Base-by-base conservation (phyloP, 2,113 vertebrate genomes). In the Cavia porcellus region DNA sequence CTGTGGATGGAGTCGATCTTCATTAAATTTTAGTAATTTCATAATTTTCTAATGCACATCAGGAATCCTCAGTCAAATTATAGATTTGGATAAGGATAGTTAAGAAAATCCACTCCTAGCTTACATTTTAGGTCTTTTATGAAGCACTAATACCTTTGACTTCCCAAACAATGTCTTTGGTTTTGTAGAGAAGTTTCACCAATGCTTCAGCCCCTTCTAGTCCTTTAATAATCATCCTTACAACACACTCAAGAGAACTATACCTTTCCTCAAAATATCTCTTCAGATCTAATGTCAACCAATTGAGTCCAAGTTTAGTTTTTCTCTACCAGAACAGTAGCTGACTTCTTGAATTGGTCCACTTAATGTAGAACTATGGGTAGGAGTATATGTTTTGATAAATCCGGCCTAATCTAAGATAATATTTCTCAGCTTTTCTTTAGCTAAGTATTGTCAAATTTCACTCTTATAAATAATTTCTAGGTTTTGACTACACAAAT, bases 401-500 rank as follows among this genome's bases (percentile, higher is more conserved):
- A 92, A 75, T 77, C 50, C 35, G 92, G 2, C 1, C 28, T 89
- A 28, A 72, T 88, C 8, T 62, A 85, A 57, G 89, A 92, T 92
- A 50, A 92, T 66, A 47, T 74, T 83, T 0, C 14, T 50, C 24
- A 90, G 32, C 0, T 11, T 0, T 3, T 87, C 12, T 12, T 68
- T 92, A 35, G 70, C 6, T 90, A 82, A 92, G 12, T 2, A 5
- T 90, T 91, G 55, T 90, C 55, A 90, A 92, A 93, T 84, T 47
- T 4, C 47, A 80, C 24, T 94, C 42, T 96, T 88, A 89, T 6
- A 94, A 92, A 83, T 94, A 81, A 93, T 93, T 95, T 94, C 19
- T 14, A 70, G 50, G 20, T 2, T 81, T 89, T 93, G 32, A 95
- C 55, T 70, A 66, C 3, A 90, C 20, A 89, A 93, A 47, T 90